Evolutionary conservation across 2,113 vertebrate species (phyloP).

Genomic region (Tinamus guttatus): DNA sequence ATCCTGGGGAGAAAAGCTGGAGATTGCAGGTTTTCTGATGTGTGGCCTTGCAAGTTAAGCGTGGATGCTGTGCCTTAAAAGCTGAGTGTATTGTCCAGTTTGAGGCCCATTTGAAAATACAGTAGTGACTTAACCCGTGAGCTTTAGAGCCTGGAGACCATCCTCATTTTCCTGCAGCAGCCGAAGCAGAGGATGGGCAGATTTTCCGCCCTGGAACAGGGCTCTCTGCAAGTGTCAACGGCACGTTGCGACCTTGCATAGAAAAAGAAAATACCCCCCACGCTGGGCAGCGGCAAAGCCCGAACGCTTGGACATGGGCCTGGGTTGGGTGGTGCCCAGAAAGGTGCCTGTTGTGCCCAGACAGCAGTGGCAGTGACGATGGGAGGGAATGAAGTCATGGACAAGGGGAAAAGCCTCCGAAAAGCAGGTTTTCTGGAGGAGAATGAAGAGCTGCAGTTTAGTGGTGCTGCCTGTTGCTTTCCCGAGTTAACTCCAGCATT

Average conservation of each 20-base stretch:
- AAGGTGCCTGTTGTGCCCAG: rapidly evolving
- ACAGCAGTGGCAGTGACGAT: background rate
- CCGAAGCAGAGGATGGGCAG: background rate
- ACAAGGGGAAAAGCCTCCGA: background rate
- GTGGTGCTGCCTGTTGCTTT: background rate
- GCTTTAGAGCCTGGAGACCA: background rate
- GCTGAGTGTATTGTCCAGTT: background rate
- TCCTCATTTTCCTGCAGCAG: rapidly evolving
- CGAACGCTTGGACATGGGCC: rapidly evolving
- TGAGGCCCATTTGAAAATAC: background rate
- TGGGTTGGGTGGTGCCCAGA: background rate
- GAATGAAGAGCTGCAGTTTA: background rate
- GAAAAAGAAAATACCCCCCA: too few relatives aligned
- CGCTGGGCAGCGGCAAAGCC: background rate
- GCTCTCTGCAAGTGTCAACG: background rate
- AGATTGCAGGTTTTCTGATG: background rate
- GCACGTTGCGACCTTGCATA: background rate
- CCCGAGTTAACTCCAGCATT: background rate
- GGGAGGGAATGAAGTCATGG: background rate
- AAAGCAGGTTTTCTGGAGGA: background rate
- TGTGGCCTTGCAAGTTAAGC: background rate
- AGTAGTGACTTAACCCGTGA: rapidly evolving
- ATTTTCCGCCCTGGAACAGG: background rate
- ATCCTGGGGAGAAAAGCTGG: background rate
- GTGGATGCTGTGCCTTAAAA: background rate